Evolutionary conservation across 2,888 invertebrate genomes (phyloP).

Genomic region (Xylophagus ater): DNA sequence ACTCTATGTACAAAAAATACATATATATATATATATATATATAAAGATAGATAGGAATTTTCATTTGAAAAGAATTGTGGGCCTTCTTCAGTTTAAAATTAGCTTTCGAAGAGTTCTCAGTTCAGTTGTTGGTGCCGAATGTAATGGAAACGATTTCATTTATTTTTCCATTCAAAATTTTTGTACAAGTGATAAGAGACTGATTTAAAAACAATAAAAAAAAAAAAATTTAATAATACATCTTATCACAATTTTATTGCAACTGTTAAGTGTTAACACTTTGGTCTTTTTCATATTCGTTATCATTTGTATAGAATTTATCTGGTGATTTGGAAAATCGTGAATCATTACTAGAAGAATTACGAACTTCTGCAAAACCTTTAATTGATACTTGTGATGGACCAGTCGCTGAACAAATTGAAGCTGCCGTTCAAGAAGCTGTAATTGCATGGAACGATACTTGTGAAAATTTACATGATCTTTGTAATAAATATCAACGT

Average conservation of each 20-base stretch:
- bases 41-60: too few relatives aligned
- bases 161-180: too few relatives aligned
- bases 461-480: constrained; percentile 60
- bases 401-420: constrained; percentile 59
- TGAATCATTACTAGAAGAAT: constrained; percentile 59
- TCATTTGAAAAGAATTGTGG: background rate
- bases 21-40: too few relatives aligned
- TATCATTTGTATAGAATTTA: constrained; percentile 46
- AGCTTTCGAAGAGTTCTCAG: too few relatives aligned
- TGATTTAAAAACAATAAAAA: too few relatives aligned
- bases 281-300: background rate
- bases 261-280: background rate
- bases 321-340: constrained; percentile 64
- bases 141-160: too few relatives aligned
- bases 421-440: constrained; percentile 65
- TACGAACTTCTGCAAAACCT: constrained; percentile 59
- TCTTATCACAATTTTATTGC: background rate
- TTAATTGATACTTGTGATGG: constrained; percentile 58
- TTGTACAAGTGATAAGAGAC: too few relatives aligned
- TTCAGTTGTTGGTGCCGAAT: too few relatives aligned
- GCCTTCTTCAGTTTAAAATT: background rate
- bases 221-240: background rate
- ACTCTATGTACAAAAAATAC: too few relatives aligned
- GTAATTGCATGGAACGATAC: constrained; percentile 71
- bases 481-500: constrained; percentile 66